Base-by-base conservation (phyloP, 2,888 invertebrate genomes). In the Agriopis marginaria region DNA sequence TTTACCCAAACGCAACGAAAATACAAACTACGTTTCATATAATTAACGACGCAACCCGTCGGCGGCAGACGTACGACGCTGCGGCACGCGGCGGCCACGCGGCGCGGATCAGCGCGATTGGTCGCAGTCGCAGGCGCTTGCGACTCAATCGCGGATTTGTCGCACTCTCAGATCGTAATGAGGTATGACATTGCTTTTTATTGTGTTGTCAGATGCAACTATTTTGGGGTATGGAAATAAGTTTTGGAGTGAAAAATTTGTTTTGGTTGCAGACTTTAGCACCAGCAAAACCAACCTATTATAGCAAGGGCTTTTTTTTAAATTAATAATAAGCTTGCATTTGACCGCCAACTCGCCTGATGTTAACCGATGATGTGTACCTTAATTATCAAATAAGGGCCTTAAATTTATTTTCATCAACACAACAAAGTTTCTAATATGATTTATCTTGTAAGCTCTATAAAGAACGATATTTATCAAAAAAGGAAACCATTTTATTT, bases 181-280 rank as follows among this genome's bases (percentile, higher is more conserved):
- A 90, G 87, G 78, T 86, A 85, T 91, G 91, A 91, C 91, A 89
- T 86, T 81, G 88, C 87, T 86, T 86, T 87, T 86, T 86, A 83
- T 82, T 84, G 76, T 76, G 61, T 75, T 71, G 71, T 67, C 75
- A 73, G 71, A 72, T 71, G 72, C 77, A 75, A 74, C 75, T 72
- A 71, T 68, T 63, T 68, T 44, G 64, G 63, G 66, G 68, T 17
- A 45, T 4, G 4, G 10, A 55, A 53, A 9, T 50, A 8, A 14
- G 10, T 50, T 50, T 50, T 17, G 10, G 12, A 12, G 12, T 49
- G 49, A 50, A 17, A 8, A 7, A 12, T 7, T 23, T 23, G 17
- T 23, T 23, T 23, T 23, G 17, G 17, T 1, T 23, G 17, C 17
- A 1, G 17, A 23, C 2, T 23, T 23, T 23, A 23, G 17, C 17